These are phyloP conservation scores for Gymnocheta viridis DNA, from an alignment of 2,888 invertebrate species.

Conservation along the genomic window DNA sequence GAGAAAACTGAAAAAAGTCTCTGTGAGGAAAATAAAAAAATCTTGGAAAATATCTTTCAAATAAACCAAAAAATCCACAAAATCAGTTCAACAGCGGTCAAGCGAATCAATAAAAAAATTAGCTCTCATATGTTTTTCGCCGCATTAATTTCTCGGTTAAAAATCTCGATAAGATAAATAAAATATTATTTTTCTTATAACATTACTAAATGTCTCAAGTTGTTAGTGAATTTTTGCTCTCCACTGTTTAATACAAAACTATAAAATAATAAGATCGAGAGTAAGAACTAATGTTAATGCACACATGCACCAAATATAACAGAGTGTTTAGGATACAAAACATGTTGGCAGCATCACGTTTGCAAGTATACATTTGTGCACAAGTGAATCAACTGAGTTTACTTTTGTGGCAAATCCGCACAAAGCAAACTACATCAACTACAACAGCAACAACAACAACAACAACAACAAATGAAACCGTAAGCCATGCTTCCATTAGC, in stretches of 20 bases:
- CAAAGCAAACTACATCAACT: constrained; percentile 13
- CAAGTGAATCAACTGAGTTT: constrained; percentile 30
- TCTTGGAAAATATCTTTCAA: no score
- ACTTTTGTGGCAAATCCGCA: constrained; percentile 42
- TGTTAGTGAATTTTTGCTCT: background rate
- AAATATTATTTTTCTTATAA: no score
- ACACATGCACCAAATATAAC: background rate
- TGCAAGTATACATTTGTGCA: background rate
- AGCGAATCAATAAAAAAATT: no score
- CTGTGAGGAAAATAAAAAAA: no score
- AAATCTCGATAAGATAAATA: no score
- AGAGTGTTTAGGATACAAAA: background rate
- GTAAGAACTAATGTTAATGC: constrained; percentile 28
- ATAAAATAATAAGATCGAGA: constrained; percentile 44
- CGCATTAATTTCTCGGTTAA: no score
- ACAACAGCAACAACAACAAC: background rate
- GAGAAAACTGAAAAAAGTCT: no score
- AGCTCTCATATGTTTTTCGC: no score
- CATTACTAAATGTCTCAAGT: no score
- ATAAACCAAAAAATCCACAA: no score
- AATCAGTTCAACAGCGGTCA: no score
- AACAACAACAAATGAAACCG: background rate
- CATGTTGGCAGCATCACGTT: background rate
- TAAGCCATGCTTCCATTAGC: constrained; percentile 2
- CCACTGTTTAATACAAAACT: background rate